Evolutionary conservation across 2,888 invertebrate species (phyloP).

Genomic region (Lumbricus terrestris): DNA sequence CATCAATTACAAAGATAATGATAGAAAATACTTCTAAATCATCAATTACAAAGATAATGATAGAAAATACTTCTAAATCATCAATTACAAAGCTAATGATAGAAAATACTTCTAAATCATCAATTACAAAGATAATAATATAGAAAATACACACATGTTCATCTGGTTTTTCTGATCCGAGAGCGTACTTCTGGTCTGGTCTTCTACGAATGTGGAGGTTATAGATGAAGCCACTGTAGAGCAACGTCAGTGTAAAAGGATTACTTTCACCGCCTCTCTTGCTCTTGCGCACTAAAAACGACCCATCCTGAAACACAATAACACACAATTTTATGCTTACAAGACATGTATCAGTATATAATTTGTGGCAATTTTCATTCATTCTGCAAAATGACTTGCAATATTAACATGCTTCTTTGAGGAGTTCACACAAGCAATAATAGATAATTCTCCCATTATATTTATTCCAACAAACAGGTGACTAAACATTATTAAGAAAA

Average conservation of each 20-base stretch:
- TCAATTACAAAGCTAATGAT: no score
- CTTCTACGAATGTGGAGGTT: constrained; percentile 27
- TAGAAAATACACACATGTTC: constrained; percentile 8
- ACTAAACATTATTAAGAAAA: neutral
- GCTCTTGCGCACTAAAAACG: constrained; percentile 25
- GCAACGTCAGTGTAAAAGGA: constrained; percentile 25
- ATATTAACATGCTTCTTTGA: neutral
- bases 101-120: neutral
- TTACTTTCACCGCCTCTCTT: constrained; percentile 16
- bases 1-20: no score
- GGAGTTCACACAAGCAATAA: neutral
- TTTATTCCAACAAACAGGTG: neutral
- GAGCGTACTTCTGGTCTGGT: constrained; percentile 14
- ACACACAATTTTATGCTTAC: neutral
- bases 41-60: no score
- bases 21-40: no score
- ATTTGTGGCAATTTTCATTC: neutral
- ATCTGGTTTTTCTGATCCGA: constrained; percentile 24
- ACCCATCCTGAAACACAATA: constrained; percentile 26
- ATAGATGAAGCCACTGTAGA: neutral
- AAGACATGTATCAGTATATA: neutral
- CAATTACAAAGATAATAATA: neutral
- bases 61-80: no score
- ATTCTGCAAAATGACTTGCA: neutral
- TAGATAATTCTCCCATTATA: neutral